Conservation (phyloP, 2,888 invertebrate genomes). For the Sussaba pulchella region DNA sequence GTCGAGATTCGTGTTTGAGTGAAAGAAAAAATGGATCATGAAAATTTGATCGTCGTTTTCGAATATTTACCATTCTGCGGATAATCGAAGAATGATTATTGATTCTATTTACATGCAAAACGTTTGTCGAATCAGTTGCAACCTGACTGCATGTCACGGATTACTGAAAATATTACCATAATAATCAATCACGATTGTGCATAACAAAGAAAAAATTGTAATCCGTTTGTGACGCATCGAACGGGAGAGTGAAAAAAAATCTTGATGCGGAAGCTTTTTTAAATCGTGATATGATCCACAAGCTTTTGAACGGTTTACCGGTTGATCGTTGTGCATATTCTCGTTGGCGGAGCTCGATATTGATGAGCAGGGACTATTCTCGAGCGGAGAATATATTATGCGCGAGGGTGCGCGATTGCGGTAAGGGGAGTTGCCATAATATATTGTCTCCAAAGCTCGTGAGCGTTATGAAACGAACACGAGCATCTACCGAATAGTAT, state of each 20-base stretch:
- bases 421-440: conserved; percentile 49
- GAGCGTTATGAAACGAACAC: conserved; percentile 15
- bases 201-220: neutral
- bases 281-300: conserved; percentile 43
- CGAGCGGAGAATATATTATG: conserved; percentile 45
- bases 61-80: no score
- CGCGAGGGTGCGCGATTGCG: conserved; percentile 37
- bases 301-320: conserved; percentile 11
- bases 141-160: no score
- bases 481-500: conserved; percentile 60
- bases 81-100: no score
- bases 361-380: conserved; percentile 59
- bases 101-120: no score
- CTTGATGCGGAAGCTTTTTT: conserved; percentile 2
- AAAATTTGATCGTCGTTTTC: neutral
- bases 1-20: neutral
- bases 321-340: conserved; percentile 33
- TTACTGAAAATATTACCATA: neutral
- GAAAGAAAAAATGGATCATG: neutral
- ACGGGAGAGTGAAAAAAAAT: neutral
- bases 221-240: neutral
- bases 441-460: conserved; percentile 50
- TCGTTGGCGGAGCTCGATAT: conserved; percentile 4
- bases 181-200: conserved; percentile 1
- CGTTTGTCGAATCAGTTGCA: no score